Evolutionary conservation across 2,888 invertebrate species (phyloP), one percentile per base, ranked within the genome.

Genomic region (Acanthosepion lycidas): DNA sequence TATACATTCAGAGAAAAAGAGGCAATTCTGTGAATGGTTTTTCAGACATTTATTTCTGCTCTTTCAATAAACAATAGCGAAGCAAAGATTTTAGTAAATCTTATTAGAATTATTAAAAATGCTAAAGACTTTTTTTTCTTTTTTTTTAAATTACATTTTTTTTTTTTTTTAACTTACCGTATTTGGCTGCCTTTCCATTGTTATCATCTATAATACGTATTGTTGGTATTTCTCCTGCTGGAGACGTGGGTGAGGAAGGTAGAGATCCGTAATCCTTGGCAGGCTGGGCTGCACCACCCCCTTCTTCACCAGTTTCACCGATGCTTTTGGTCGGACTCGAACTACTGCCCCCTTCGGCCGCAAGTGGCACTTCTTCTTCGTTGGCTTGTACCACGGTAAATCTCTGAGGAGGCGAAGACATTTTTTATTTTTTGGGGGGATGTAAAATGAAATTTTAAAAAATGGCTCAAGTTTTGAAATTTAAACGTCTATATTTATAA

Each of bases 321-420:
- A 64, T 64, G 48, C 91, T 48, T 91, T 91, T 91, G 12, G 42
- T 91, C 12, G 91, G 91, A 91, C 91, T 91, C 48, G 91, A 91
- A 64, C 64, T 64, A 64, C 64, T 64, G 42, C 23, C 91, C 42
- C 91, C 91, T 48, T 48, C 91, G 42, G 42, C 91, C 42, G 42
- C 91, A 91, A 91, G 91, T 33, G 91, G 91, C 20, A 91, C 91
- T 33, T 91, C 91, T 42, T 91, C 91, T 91, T 91, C 91, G 48
- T 91, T 48, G 48, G 91, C 91, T 33, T 91, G 42, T n/a, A 91
- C 91, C 42, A 91, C 91, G 48, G 91, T 91, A n/a, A 91, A 91
- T 91, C 91, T 91, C 91, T 91, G 91, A 28, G 91, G 91, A 8
- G 91, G 91, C 20, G 91, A 91, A 42, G 91, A 91, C 91, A 91